Conservation (phyloP, 2,797 vertebrate species). For the Sebastiscus tertius region DNA sequence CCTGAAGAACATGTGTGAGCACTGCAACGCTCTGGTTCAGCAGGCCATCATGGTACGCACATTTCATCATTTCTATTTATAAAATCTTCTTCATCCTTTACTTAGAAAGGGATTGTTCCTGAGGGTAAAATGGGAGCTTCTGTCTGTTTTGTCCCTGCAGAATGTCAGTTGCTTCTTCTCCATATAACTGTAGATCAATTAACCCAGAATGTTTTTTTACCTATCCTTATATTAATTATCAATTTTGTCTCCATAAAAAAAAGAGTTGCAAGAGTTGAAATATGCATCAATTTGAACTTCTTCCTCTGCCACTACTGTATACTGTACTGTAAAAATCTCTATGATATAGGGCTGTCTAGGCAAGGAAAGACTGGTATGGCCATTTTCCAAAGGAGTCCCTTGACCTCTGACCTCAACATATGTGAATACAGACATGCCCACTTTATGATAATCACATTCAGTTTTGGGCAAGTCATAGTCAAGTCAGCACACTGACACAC, state of each 20-base stretch:
- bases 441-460: too few relatives aligned
- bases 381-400: too few relatives aligned
- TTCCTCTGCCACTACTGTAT: not conserved
- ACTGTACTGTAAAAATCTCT: not conserved
- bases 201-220: not conserved
- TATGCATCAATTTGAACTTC: not conserved
- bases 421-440: too few relatives aligned
- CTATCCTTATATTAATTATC: not conserved
- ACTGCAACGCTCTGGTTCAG: conserved; percentile 97
- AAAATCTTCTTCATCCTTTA: not conserved
- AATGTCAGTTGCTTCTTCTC: not conserved
- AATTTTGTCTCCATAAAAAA: not conserved
- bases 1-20: conserved; percentile 99
- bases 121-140: not conserved
- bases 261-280: not conserved
- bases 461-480: too few relatives aligned
- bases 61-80: not conserved
- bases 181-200: not conserved
- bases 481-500: too few relatives aligned
- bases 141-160: not conserved
- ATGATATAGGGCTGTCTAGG: too few relatives aligned
- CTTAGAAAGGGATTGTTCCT: not conserved
- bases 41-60: conserved; percentile 96
- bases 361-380: too few relatives aligned
- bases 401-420: too few relatives aligned